Evolutionary conservation across 2,113 vertebrate species (phyloP).

Genomic region (Sitta europaea): DNA sequence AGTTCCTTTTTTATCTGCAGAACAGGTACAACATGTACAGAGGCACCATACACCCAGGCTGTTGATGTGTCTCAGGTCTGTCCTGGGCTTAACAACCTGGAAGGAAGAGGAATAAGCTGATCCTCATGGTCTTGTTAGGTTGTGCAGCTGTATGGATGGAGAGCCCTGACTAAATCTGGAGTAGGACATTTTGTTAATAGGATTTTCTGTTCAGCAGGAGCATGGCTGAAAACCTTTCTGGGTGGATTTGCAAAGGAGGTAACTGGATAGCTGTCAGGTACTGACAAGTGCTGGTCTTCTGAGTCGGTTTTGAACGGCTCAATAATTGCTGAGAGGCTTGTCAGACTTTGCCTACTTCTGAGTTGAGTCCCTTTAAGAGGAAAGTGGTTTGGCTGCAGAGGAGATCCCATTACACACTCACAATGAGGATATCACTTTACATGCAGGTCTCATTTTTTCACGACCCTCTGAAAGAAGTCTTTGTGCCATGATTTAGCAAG

Average conservation of each 20-base stretch:
- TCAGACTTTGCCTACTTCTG: neutral
- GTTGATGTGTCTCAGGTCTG: neutral
- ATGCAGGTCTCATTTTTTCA: conserved; percentile 24
- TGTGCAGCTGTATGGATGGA: fast-evolving
- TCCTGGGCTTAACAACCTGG: neutral
- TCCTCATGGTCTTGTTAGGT: neutral
- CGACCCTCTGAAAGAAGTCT: conserved; percentile 27
- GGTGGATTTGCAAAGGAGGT: neutral
- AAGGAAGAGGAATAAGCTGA: neutral
- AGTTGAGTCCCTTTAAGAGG: conserved; percentile 25
- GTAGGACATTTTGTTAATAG: neutral
- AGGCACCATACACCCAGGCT: neutral
- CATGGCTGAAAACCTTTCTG: neutral
- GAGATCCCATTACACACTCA: conserved; percentile 22
- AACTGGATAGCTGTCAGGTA: neutral
- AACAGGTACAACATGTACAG: conserved; percentile 38
- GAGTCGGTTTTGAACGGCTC: neutral
- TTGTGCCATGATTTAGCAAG: conserved; percentile 24
- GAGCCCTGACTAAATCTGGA: neutral
- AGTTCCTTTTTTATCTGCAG: conserved; percentile 48
- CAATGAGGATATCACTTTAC: conserved; percentile 50
- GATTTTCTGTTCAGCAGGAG: neutral
- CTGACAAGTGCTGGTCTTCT: neutral
- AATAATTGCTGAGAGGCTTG: neutral
- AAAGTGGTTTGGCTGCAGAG: neutral